A percentile compares a stretch with the other conserved stretches of the same genome.
Conservation (phyloP, 2,797 vertebrate genomes). For the Enteromius radiatus region DNA sequence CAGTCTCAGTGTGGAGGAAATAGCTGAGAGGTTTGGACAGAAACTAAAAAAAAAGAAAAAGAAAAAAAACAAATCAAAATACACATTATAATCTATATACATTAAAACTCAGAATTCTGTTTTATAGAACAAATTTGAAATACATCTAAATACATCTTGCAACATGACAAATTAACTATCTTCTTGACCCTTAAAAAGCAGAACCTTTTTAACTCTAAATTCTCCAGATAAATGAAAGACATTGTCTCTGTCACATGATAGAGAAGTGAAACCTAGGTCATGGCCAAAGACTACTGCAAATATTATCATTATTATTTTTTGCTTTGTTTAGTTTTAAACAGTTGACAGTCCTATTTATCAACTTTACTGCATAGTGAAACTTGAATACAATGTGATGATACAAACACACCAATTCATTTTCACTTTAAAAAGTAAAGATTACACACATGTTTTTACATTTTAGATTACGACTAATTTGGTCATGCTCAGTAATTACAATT, state of each 20-base stretch:
- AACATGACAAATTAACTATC: neutral
- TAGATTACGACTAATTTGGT: neutral
- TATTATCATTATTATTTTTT: too few relatives aligned
- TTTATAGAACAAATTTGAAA: neutral
- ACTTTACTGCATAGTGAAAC: neutral
- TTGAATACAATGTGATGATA: neutral
- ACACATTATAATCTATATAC: neutral
- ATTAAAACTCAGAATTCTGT: neutral
- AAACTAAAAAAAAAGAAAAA: constrained; percentile 85
- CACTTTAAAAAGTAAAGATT: neutral
- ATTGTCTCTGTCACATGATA: constrained; percentile 10
- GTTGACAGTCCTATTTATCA: neutral
- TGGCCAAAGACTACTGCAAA: neutral
- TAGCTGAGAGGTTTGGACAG: constrained; percentile 95
- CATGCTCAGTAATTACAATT: neutral
- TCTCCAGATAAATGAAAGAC: neutral
- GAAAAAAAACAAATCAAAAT: too few relatives aligned
- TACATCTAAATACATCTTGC: neutral
- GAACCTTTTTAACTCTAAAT: neutral
- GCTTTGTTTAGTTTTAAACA: neutral
- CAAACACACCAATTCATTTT: neutral
- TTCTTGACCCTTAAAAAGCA: neutral
- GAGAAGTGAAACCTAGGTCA: constrained; percentile 21
- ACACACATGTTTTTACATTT: neutral
- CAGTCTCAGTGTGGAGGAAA: constrained; percentile 86